These are phyloP conservation scores for Arrhamphus sclerolepis DNA, from an alignment of 2,797 vertebrate genomes.

Conservation along the genomic window DNA sequence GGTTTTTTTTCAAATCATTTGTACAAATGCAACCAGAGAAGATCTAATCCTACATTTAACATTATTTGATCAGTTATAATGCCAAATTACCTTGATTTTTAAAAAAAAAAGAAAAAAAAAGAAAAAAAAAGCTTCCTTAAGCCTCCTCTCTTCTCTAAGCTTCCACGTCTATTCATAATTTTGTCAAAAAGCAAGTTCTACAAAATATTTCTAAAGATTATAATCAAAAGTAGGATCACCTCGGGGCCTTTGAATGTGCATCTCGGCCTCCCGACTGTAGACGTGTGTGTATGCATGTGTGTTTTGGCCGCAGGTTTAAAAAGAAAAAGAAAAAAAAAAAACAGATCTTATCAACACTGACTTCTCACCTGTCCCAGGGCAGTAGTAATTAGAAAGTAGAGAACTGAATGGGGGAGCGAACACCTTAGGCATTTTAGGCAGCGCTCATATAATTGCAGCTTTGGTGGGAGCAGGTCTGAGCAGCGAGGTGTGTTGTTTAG, in stretches of 20 bases:
- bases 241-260: constrained; percentile 55
- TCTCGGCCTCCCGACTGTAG: constrained; percentile 46
- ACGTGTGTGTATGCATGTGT: constrained; percentile 55
- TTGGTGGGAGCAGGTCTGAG: constrained; percentile 87
- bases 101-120: too few species aligned
- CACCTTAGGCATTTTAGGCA: constrained; percentile 82
- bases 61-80: constrained; percentile 28
- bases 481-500: constrained; percentile 81
- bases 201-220: constrained; percentile 83
- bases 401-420: constrained; percentile 84
- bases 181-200: constrained; percentile 80
- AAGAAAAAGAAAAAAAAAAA: too few species aligned
- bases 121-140: too few species aligned
- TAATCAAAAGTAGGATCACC: constrained; percentile 86
- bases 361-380: constrained; percentile 90
- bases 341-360: constrained; percentile 87
- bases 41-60: constrained; percentile 32
- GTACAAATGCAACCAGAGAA: constrained; percentile 17
- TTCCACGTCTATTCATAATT: constrained; percentile 73
- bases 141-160: constrained; percentile 28
- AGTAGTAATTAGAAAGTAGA: constrained; percentile 89
- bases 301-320: constrained; percentile 86
- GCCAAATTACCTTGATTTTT: constrained; percentile 19
- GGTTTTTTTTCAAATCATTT: not conserved
- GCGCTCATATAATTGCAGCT: constrained; percentile 87